A percentile compares a stretch with the other conserved stretches of the same genome.
Evolutionary conservation across 1,140 invertebrate genomes (phyloP).

Genomic region (fruit fly (Drosophila melanogaster)): Release_6_plus_ISO1_MT NT_033779.5:4805001-4805500

Average conservation of each 20-base stretch:
- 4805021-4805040: constrained; percentile 22
- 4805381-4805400: constrained; percentile 52
- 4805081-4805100: constrained; percentile 81
- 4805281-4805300: constrained; percentile 21
- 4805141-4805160: constrained; percentile 54
- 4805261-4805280: constrained; percentile 21
- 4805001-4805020: neutral
- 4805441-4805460: constrained; percentile 79
- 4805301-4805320: constrained; percentile 53
- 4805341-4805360: constrained; percentile 52
- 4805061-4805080: constrained; percentile 74
- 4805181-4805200: constrained; percentile 75
- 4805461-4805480: constrained; percentile 57
- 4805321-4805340: constrained; percentile 56
- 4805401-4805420: constrained; percentile 66
- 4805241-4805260: constrained; percentile 33
- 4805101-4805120: constrained; percentile 73
- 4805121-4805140: constrained; percentile 82
- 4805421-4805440: constrained; percentile 82
- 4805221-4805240: constrained; percentile 77
- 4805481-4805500: constrained; percentile 76
- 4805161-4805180: constrained; percentile 37
- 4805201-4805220: constrained; percentile 83
- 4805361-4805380: constrained; percentile 65
- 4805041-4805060: constrained; percentile 80